phyloP scores from a whole-genome alignment of 2,797 vertebrate genomes.

The Phataginus tetradactyla region DNA sequence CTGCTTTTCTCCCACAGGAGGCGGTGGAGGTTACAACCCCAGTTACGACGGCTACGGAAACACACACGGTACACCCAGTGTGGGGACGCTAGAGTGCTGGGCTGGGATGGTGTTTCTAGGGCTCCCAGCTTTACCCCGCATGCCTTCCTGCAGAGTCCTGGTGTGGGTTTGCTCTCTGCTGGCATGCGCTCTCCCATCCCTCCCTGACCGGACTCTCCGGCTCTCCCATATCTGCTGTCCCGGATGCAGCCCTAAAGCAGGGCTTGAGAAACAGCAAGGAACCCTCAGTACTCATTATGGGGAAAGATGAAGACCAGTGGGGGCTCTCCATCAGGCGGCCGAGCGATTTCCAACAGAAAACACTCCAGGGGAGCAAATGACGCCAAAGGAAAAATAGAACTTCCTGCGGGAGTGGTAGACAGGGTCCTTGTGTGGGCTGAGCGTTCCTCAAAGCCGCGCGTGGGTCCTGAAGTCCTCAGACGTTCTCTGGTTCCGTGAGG shows the following conservation, averaged over 20 bases:
- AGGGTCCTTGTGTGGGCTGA: rapidly evolving
- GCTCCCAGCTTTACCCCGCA: rapidly evolving
- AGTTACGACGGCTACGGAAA: rapidly evolving
- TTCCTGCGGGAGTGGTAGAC: rapidly evolving
- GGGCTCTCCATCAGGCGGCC: rapidly evolving
- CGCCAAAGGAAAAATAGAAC: rapidly evolving
- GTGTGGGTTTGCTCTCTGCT: rapidly evolving
- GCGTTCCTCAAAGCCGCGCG: rapidly evolving
- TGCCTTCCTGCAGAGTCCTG: not conserved
- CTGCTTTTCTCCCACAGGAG: not conserved
- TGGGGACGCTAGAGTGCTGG: rapidly evolving
- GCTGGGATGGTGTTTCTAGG: rapidly evolving
- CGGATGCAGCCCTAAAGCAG: no score
- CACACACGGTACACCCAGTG: rapidly evolving
- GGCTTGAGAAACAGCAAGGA: no score
- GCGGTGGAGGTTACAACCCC: not conserved
- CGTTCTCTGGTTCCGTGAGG: not conserved
- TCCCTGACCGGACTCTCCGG: no score
- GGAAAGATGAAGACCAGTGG: no score
- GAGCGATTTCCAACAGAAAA: rapidly evolving
- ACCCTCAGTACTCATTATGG: no score
- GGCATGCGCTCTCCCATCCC: rapidly evolving
- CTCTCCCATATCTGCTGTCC: rapidly evolving
- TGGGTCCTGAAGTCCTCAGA: not conserved
- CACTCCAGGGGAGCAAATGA: rapidly evolving